Base-by-base conservation (phyloP, 2,888 invertebrate genomes). In the Acheta domesticus region DNA sequence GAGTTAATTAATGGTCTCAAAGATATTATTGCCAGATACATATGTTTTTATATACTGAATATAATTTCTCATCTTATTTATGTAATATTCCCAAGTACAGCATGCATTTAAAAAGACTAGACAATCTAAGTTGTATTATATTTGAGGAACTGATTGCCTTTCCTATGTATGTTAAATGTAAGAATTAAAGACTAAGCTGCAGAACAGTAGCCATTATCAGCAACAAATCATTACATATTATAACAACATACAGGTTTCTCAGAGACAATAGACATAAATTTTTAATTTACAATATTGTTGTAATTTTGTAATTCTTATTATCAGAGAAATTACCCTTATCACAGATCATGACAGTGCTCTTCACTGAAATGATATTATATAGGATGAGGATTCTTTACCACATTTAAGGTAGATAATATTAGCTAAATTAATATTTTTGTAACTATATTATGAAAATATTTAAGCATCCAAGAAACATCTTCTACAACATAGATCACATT, bases 401-500 rank as follows among this genome's bases (percentile, higher is more conserved):
- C 62, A 62, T 62, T 62, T 62, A 62, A 62, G 62, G 62, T 62
- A 62, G n/a, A 62, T n/a, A 36, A 36, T 62, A 62, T 62, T 19
- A 62, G 11, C 62, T 62, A 62, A 62, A 62, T 62, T 4, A 62
- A 62, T n/a, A 62, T 62, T 19, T n/a, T 62, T 62, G 62, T 62
- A 62, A 62, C 62, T n/a, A 62, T 62, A 62, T 62, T 36, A 62
- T 19, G 62, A 62, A 62, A 62, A 62, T 62, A 62, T 62, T 62
- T n/a, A 62, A 62, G 62, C 62, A 62, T 62, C n/a, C 62, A 62
- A 62, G 62, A 62, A n/a, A n/a, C n/a, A 62, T 62, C n/a, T n/a
- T 12, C 62, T 62, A 62, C 62, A 62, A 62, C 62, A 62, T 5
- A 62, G 14, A 62, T n/a, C 62, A 62, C n/a, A 62, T 62, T 14